Conservation (phyloP, 2,888 invertebrate species). For the Eucera pruinosa region DNA sequence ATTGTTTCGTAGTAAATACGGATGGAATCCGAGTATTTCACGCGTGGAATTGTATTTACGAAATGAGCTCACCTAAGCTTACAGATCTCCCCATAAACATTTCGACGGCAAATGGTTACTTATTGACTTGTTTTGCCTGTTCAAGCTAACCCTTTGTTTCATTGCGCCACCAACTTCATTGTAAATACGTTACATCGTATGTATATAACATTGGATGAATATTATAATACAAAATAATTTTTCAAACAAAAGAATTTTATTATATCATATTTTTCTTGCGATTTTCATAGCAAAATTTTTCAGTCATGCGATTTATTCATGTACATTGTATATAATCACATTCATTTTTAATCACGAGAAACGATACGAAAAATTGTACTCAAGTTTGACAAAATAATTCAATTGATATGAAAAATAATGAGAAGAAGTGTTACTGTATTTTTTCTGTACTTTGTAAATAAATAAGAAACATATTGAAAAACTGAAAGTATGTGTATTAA, state of each 20-base stretch:
- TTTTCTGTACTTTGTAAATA: conserved; percentile 47
- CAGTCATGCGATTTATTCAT: not conserved
- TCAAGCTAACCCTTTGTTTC: conserved; percentile 10
- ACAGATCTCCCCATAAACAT: conserved; percentile 10
- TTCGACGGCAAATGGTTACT: conserved; percentile 24
- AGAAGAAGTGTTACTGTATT: conserved; percentile 35
- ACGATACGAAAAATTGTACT: not conserved
- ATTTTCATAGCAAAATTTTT: not conserved
- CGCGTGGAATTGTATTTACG: conserved; percentile 39
- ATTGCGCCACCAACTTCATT: not conserved
- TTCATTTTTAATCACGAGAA: not conserved
- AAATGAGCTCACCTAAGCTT: conserved; percentile 25
- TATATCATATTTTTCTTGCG: no score
- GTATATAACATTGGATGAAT: not conserved
- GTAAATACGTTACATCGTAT: not conserved
- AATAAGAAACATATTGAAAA: no score
- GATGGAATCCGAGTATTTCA: conserved; percentile 44
- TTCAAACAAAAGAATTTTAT: not conserved
- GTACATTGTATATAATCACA: conserved; percentile 4
- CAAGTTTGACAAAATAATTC: not conserved
- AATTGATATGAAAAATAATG: conserved; percentile 11
- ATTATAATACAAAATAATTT: not conserved
- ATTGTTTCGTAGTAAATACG: conserved; percentile 45
- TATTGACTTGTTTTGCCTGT: conserved; percentile 23
- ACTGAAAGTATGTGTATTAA: not conserved